These are phyloP conservation scores for Sebastes kiyomatsui DNA, from an alignment of 2,797 vertebrate genomes.

Conservation along the genomic window DNA sequence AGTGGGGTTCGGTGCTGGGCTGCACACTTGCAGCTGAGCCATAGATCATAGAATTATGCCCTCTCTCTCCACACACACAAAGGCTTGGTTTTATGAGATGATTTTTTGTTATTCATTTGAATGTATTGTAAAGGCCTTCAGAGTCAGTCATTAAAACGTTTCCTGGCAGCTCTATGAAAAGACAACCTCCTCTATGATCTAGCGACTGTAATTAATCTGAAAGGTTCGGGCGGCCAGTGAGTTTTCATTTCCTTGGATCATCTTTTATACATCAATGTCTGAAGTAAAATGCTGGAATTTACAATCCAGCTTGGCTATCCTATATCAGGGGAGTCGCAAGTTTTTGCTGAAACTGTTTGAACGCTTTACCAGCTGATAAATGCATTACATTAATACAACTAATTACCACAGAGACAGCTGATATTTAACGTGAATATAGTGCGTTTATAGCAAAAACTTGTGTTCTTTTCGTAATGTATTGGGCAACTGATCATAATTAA, in stretches of 20 bases:
- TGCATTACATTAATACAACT: constrained; percentile 24
- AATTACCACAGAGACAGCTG: constrained; percentile 24
- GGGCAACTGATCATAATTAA: constrained; percentile 35
- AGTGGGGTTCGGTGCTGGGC: constrained; percentile 59
- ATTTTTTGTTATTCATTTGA: constrained; percentile 43
- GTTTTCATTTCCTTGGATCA: constrained; percentile 13
- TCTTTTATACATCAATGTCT: constrained; percentile 1
- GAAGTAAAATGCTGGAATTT: background rate
- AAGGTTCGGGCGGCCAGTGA: constrained; percentile 10
- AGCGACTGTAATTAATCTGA: constrained; percentile 17
- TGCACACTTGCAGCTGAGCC: constrained; percentile 72
- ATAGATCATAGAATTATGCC: constrained; percentile 61
- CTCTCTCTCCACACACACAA: constrained; percentile 43
- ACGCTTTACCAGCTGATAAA: constrained; percentile 6
- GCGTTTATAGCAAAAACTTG: background rate
- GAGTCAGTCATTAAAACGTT: constrained; percentile 24
- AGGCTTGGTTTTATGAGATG: constrained; percentile 14
- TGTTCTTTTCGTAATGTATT: background rate
- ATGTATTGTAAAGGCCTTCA: constrained; percentile 23
- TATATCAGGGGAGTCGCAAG: background rate
- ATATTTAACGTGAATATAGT: background rate
- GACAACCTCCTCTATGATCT: constrained; percentile 20
- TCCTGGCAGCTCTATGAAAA: constrained; percentile 31
- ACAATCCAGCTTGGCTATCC: background rate
- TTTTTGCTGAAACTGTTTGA: background rate